Percentiles rank a stretch among this genome's conserved stretches.
Evolutionary conservation across 2,888 invertebrate genomes (phyloP).

Genomic region (Heliconius ismenius): DNA sequence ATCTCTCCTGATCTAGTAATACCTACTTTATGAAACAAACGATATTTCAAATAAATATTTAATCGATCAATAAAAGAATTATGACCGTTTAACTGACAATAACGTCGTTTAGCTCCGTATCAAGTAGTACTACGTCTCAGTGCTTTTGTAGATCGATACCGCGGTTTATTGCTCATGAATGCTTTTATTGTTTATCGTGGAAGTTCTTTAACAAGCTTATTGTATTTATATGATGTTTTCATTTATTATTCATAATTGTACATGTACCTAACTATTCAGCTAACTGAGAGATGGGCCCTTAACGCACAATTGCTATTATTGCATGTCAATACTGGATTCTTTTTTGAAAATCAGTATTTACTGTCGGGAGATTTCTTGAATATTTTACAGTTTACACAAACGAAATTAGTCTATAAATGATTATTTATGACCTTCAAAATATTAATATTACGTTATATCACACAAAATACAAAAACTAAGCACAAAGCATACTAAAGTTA

Average conservation of each 20-base stretch:
- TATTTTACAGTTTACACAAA: no score
- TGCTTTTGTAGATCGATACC: constrained; percentile 16
- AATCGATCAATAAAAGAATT: constrained; percentile 33
- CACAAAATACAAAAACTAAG: neutral
- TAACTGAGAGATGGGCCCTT: no score
- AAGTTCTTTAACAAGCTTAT: neutral
- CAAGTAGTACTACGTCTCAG: constrained; percentile 27
- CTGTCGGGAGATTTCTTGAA: no score
- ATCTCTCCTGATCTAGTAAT: constrained; percentile 37
- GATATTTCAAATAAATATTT: constrained; percentile 37
- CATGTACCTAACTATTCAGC: no score
- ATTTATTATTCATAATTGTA: neutral
- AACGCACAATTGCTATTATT: no score
- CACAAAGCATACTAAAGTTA: neutral
- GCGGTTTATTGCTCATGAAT: constrained; percentile 23
- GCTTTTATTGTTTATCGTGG: neutral
- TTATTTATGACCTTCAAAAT: no score
- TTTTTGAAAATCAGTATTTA: no score
- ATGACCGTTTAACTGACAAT: constrained; percentile 38
- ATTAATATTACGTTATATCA: neutral
- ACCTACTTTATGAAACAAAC: constrained; percentile 35
- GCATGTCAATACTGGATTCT: no score
- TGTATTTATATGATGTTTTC: neutral
- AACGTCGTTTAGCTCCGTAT: constrained; percentile 33
- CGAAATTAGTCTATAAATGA: no score